Percentiles rank a stretch among this genome's conserved stretches.
phyloP scores from a whole-genome alignment of 2,888 invertebrate genomes.

The Acleris literana region DNA sequence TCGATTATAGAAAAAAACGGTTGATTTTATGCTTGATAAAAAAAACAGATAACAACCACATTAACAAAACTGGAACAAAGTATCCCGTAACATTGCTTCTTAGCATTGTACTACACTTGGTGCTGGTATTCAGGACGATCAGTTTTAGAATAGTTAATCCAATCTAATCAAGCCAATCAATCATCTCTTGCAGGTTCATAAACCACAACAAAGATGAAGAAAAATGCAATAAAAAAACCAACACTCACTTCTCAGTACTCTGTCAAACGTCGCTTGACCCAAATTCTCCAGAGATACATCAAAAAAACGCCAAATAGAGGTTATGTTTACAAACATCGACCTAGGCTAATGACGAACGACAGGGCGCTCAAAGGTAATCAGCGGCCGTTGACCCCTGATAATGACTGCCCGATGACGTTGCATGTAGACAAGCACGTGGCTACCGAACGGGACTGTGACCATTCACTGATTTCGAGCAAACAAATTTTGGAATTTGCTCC shows the following conservation, averaged over 20 bases:
- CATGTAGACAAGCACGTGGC: slow-evolving; percentile 71
- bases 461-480: slow-evolving; percentile 36
- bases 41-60: no score
- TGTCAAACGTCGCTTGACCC: slow-evolving; percentile 51
- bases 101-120: no score
- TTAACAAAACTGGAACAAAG: no score
- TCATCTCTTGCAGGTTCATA: not conserved
- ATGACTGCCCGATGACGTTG: slow-evolving; percentile 82
- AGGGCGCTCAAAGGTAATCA: slow-evolving; percentile 80
- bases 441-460: slow-evolving; percentile 46
- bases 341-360: slow-evolving; percentile 83
- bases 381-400: slow-evolving; percentile 78
- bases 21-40: no score
- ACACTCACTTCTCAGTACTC: not conserved
- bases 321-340: slow-evolving; percentile 83
- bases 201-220: not conserved
- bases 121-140: no score
- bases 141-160: no score
- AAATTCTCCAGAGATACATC: slow-evolving; percentile 60
- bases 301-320: slow-evolving; percentile 65
- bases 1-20: no score
- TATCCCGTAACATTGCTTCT: no score
- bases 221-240: not conserved
- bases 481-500: slow-evolving; percentile 1
- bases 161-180: no score